Percentiles rank a stretch among this genome's conserved stretches.
These are phyloP conservation scores for Alfaro cultratus DNA, from an alignment of 2,797 vertebrate species.

Conservation along the genomic window DNA sequence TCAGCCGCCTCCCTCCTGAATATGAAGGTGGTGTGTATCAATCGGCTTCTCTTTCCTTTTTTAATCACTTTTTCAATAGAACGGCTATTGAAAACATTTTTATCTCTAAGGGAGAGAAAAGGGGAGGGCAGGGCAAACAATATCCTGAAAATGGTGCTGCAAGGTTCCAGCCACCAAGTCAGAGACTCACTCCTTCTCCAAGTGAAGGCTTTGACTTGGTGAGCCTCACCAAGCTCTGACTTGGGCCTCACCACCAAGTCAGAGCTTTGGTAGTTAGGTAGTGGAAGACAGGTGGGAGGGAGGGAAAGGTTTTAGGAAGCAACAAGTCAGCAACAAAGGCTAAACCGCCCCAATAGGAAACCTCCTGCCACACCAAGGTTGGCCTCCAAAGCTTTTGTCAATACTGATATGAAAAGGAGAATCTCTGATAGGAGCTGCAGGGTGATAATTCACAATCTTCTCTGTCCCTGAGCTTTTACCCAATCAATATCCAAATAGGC, in stretches of 20 bases:
- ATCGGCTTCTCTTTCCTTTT: constrained; percentile 9
- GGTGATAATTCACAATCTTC: constrained; percentile 60
- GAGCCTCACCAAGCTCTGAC: too few relatives aligned
- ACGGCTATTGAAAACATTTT: constrained; percentile 1
- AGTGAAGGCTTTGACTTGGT: too few relatives aligned
- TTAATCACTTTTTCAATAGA: constrained; percentile 11
- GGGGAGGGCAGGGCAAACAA: not conserved
- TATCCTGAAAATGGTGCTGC: constrained; percentile 5
- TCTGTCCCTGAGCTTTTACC: constrained; percentile 1
- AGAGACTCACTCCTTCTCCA: too few relatives aligned
- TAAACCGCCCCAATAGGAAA: constrained; percentile 1
- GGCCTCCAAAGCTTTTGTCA: constrained; percentile 59
- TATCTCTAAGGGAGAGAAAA: not conserved
- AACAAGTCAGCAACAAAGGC: constrained; percentile 65
- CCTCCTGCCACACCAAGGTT: constrained; percentile 27
- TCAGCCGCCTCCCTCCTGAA: constrained; percentile 50
- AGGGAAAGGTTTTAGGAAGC: constrained; percentile 56
- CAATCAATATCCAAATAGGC: too few relatives aligned
- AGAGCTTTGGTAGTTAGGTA: constrained; percentile 48
- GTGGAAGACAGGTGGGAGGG: constrained; percentile 63
- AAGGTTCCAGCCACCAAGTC: not conserved
- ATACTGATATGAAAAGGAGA: constrained; percentile 55
- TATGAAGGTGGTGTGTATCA: constrained; percentile 20
- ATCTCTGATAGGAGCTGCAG: constrained; percentile 37
- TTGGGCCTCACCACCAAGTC: not conserved